A percentile compares a stretch with the other conserved stretches of the same genome.
These are phyloP conservation scores for Ceratitis capitata DNA, from an alignment of 1,140 invertebrate genomes.

Conservation along the genomic window DNA sequence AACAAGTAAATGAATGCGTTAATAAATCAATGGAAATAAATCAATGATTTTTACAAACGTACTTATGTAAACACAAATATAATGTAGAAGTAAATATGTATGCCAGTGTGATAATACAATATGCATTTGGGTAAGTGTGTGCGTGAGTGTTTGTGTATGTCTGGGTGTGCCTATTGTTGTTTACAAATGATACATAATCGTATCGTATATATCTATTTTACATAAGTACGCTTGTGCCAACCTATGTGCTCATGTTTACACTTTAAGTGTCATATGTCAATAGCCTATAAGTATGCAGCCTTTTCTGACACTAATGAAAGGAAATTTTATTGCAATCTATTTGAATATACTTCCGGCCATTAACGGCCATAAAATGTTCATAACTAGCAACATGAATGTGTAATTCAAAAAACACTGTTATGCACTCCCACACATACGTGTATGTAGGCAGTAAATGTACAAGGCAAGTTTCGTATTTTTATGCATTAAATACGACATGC, in stretches of 20 bases:
- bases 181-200: too few relatives aligned
- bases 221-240: too few relatives aligned
- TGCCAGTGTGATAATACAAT: neutral
- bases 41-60: neutral
- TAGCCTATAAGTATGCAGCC: neutral
- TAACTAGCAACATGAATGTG: neutral
- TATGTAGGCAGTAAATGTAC: too few relatives aligned
- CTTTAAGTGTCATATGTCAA: neutral
- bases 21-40: constrained; percentile 31
- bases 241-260: neutral
- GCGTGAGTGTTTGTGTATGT: too few relatives aligned
- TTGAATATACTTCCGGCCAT: constrained; percentile 15
- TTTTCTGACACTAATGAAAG: neutral
- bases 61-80: neutral
- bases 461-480: too few relatives aligned
- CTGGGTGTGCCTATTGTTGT: neutral
- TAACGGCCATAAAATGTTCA: neutral
- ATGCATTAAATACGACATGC: too few relatives aligned
- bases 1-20: neutral
- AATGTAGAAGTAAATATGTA: neutral
- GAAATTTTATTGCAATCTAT: neutral
- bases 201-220: too few relatives aligned
- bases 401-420: neutral
- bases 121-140: neutral
- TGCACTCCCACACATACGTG: neutral